Base-by-base conservation (phyloP, 2,797 vertebrate genomes). In the Lates japonicus region DNA sequence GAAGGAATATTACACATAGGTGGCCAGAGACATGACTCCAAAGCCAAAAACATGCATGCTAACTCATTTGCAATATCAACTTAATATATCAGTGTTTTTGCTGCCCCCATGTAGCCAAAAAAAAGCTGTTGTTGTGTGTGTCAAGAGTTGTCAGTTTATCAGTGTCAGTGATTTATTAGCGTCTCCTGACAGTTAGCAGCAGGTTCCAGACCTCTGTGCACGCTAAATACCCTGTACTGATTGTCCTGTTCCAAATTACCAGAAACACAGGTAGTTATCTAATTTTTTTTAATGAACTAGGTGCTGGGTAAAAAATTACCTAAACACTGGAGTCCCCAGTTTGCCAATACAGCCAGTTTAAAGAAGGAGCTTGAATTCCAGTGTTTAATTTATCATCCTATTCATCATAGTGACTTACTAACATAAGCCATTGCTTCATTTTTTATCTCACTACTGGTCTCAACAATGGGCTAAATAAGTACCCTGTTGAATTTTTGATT, bases 361-460 rank as follows among this genome's bases (percentile, higher is more conserved):
- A 65, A 65, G 20, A 68, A 33, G n/a, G 11, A 10, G 55, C 41
- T 54, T 52, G 14, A 25, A 44, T 74, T 64, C 33, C 48, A 37
- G n/a, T 4, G 33, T 60, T 49, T 25, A 8, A 19, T 80, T 57
- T 25, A 64, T 70, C 55, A 46, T 33, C 42, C 17, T 54, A 3
- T 57, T 54, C 51, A 46, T 41, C 44, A 51, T 58, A 63, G n/a
- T 9, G 9, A 2, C 39, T 57, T 37, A 7, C 57, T 42, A n/a
- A 61, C 51, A 20, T 3, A 49, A 58, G 13, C 54, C 20, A 42
- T 29, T 58, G 35, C 51, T 65, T 59, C 41, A 35, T 62, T 37
- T 55, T 61, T 67, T 16, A 60, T 29, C 52, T 16, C 25, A 25
- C 44, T 7, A 57, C 67, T 46, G 35, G 17, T 29, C 66, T 62